Evolutionary conservation across 2,797 vertebrate species (phyloP).

Genomic region (Esox lucius): DNA sequence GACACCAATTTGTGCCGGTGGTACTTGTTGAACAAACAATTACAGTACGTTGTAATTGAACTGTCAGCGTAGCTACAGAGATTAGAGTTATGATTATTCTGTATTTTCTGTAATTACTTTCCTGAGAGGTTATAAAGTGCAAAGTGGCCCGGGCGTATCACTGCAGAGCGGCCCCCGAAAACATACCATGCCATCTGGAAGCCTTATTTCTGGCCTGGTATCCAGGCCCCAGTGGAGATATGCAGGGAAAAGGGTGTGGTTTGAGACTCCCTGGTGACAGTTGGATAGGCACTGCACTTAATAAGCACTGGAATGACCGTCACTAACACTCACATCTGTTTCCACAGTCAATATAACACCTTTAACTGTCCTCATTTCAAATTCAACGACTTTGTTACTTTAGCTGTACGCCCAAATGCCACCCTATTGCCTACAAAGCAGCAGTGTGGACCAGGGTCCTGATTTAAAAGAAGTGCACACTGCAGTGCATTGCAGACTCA

Average conservation of each 20-base stretch:
- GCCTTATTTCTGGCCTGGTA: too few species aligned
- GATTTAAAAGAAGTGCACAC: neutral
- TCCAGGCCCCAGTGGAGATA: neutral
- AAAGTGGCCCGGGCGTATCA: conserved; percentile 20
- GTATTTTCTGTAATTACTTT: conserved; percentile 53
- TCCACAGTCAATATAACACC: conserved; percentile 68
- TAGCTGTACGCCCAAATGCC: conserved; percentile 19
- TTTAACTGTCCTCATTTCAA: conserved; percentile 72
- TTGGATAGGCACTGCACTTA: conserved; percentile 57
- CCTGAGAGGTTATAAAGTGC: conserved; percentile 64
- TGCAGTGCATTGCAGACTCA: conserved; percentile 13
- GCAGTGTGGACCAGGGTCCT: too few species aligned
- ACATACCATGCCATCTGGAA: conserved; percentile 61
- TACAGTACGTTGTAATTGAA: conserved; percentile 14
- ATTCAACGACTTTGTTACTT: conserved; percentile 57
- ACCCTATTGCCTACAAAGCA: neutral
- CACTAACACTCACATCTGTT: conserved; percentile 74
- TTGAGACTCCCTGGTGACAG: neutral
- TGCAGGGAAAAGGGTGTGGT: neutral
- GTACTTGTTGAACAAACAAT: conserved; percentile 1
- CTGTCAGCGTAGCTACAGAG: conserved; percentile 19
- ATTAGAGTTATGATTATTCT: conserved; percentile 39
- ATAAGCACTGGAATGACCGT: conserved; percentile 75
- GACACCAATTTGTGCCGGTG: neutral
- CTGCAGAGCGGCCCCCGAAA: conserved; percentile 2